phyloP scores from a whole-genome alignment of 2,888 invertebrate genomes.

The Yponomeuta sedellus region DNA sequence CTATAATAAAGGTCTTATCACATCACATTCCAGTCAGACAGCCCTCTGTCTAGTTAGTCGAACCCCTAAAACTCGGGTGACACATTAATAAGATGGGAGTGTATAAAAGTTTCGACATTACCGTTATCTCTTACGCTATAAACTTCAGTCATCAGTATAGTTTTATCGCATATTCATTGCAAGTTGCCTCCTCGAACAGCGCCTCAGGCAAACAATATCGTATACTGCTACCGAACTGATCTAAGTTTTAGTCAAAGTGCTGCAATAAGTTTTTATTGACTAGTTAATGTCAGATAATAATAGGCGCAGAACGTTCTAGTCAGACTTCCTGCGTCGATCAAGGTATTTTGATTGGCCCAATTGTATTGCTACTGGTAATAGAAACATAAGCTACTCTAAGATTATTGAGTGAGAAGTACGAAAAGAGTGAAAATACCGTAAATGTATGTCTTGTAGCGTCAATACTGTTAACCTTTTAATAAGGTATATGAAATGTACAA shows the following conservation, averaged over 20 bases:
- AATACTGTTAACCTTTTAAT: too few species aligned
- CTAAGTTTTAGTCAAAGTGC: background rate
- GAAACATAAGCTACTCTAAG: too few species aligned
- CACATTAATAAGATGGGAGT: constrained; percentile 8
- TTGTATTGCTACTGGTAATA: too few species aligned
- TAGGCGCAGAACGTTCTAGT: background rate
- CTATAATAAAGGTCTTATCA: background rate
- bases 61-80: background rate
- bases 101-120: constrained; percentile 12
- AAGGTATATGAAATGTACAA: too few species aligned
- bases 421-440: too few species aligned
- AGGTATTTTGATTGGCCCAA: too few species aligned
- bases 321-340: background rate
- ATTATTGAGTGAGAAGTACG: too few species aligned
- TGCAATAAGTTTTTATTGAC: background rate
- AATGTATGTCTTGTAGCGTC: too few species aligned
- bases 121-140: background rate
- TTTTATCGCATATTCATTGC: constrained; percentile 3
- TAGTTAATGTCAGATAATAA: constrained; percentile 1
- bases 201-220: background rate
- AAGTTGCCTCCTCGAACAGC: background rate
- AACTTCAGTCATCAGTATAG: constrained; percentile 1
- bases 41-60: too few species aligned
- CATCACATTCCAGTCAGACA: background rate
- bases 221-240: background rate